Evolutionary conservation across 2,797 vertebrate species (phyloP).

Genomic region (Sphenodon punctatus): DNA sequence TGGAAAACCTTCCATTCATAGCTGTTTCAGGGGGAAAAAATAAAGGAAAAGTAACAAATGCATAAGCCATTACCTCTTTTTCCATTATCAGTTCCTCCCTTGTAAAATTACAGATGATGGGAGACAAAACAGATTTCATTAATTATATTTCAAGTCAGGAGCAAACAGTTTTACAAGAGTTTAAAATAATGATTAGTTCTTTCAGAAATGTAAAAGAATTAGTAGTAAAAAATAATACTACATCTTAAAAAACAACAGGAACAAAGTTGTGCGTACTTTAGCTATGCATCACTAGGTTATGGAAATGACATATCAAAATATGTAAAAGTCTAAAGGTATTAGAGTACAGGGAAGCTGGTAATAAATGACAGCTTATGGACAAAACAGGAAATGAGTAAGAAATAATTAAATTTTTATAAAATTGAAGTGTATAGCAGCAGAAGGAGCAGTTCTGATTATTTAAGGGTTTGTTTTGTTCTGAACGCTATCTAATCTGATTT

Average conservation of each 20-base stretch:
- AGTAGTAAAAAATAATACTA: conserved; percentile 1
- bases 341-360: conserved; percentile 12
- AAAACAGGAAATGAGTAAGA: conserved; percentile 46
- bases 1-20: not conserved
- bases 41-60: not conserved
- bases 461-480: not conserved
- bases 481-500: not conserved
- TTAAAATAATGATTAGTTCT: not conserved
- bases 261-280: conserved; percentile 3
- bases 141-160: not conserved
- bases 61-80: not conserved
- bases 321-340: conserved; percentile 23
- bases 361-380: not conserved
- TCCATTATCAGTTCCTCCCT: not conserved
- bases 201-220: conserved; percentile 28
- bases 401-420: conserved; percentile 42
- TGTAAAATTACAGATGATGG: not conserved
- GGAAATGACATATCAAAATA: conserved; percentile 27
- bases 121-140: not conserved
- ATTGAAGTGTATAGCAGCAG: not conserved
- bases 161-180: not conserved
- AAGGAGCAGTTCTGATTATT: not conserved
- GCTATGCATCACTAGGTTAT: not conserved
- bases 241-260: not conserved
- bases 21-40: not conserved